Conservation (phyloP, 2,113 vertebrate genomes). For the Antechinus stuartii region DNA sequence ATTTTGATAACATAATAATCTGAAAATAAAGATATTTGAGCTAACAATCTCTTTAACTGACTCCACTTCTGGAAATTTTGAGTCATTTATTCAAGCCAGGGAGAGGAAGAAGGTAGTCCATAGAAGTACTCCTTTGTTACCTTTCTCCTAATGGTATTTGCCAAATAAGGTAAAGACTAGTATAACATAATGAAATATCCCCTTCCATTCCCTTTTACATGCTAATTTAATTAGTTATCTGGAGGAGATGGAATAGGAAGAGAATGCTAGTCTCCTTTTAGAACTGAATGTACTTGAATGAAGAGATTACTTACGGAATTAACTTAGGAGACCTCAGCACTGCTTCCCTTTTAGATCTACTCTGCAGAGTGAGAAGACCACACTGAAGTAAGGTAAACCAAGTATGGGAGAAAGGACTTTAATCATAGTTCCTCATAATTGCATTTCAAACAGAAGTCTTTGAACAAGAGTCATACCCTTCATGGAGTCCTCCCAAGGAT, state of each 20-base stretch:
- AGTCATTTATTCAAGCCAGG: slow-evolving; percentile 18
- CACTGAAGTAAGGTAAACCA: neutral
- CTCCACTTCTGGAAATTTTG: neutral
- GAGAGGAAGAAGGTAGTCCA: neutral
- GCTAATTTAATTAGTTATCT: neutral
- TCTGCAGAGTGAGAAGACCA: slow-evolving; percentile 12
- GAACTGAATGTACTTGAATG: no score
- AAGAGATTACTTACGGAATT: neutral
- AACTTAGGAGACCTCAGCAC: neutral
- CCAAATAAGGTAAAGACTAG: neutral
- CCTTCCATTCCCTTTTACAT: neutral
- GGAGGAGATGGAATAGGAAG: slow-evolving; percentile 4
- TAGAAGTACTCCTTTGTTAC: neutral
- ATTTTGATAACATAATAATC: neutral
- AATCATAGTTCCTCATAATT: neutral
- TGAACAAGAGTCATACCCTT: no score
- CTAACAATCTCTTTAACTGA: neutral
- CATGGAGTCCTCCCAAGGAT: no score
- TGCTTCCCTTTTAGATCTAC: slow-evolving; percentile 9
- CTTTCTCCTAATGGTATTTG: neutral
- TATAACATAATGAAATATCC: slow-evolving; percentile 1
- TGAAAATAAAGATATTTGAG: neutral
- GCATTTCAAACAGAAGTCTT: neutral
- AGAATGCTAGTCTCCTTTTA: neutral
- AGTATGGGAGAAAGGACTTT: neutral